These are phyloP conservation scores for Lepidochrysops patricia DNA, from an alignment of 2,888 invertebrate genomes.

Conservation along the genomic window DNA sequence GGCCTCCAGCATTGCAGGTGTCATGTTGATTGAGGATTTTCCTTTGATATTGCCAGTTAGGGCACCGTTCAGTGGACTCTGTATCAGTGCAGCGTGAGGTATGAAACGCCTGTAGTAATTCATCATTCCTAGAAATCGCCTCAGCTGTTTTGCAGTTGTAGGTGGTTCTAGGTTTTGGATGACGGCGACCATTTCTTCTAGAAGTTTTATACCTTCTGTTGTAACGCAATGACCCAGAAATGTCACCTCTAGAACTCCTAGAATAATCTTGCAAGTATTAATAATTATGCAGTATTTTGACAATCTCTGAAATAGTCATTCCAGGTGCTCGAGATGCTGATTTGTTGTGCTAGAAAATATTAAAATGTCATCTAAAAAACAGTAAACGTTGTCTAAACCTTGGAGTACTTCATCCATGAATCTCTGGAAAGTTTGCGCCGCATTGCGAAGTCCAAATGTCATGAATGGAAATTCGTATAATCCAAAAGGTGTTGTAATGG, in stretches of 20 bases:
- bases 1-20: not conserved
- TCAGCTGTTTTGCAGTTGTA: not conserved
- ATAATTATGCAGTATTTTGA: not conserved
- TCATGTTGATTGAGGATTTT: not conserved
- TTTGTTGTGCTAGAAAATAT: not conserved
- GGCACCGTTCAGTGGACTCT: conserved; percentile 3
- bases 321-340: not conserved
- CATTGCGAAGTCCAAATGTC: no score
- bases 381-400: no score
- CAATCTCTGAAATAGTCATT: not conserved
- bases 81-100: not conserved
- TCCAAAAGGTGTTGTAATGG: no score
- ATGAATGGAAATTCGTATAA: no score
- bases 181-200: no score
- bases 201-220: not conserved
- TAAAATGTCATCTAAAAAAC: not conserved
- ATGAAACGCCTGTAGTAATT: conserved; percentile 5
- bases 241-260: not conserved
- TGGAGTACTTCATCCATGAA: no score
- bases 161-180: no score
- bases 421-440: no score
- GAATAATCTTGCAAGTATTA: not conserved
- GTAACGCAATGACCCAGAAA: conserved; percentile 7
- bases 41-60: not conserved
- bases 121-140: conserved; percentile 4